Percentiles rank a stretch among this genome's conserved stretches.
phyloP scores from a whole-genome alignment of 2,113 vertebrate genomes.

The Burhinus oedicnemus region DNA sequence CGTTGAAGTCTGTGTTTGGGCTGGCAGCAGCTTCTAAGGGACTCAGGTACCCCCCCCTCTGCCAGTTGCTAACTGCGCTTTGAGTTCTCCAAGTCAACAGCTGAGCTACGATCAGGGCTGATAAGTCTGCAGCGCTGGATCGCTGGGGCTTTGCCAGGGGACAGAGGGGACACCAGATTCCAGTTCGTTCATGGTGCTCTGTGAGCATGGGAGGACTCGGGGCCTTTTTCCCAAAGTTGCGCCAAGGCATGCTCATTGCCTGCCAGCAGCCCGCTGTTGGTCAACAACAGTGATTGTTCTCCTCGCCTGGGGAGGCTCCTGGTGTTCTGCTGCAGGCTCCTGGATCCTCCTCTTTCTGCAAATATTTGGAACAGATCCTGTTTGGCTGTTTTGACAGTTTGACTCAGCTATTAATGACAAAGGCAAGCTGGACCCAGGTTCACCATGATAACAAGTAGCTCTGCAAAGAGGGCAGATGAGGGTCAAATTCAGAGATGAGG shows the following conservation, averaged over 20 bases:
- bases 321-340: neutral
- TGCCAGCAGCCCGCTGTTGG: neutral
- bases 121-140: neutral
- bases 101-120: neutral
- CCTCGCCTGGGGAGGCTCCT: neutral
- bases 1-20: slow-evolving; percentile 29
- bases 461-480: neutral
- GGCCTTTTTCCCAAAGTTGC: accelerated
- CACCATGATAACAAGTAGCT: neutral
- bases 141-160: neutral
- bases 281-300: slow-evolving; percentile 6
- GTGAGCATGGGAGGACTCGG: neutral
- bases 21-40: slow-evolving; percentile 22
- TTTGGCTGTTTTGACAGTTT: neutral
- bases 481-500: neutral
- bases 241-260: accelerated
- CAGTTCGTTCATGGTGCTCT: neutral
- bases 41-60: neutral
- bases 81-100: neutral
- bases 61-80: neutral
- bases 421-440: neutral
- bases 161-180: neutral
- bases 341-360: neutral
- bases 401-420: neutral
- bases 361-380: slow-evolving; percentile 13